phyloP scores from a whole-genome alignment of 2,113 vertebrate species.

The Potamarius usumacintae region DNA sequence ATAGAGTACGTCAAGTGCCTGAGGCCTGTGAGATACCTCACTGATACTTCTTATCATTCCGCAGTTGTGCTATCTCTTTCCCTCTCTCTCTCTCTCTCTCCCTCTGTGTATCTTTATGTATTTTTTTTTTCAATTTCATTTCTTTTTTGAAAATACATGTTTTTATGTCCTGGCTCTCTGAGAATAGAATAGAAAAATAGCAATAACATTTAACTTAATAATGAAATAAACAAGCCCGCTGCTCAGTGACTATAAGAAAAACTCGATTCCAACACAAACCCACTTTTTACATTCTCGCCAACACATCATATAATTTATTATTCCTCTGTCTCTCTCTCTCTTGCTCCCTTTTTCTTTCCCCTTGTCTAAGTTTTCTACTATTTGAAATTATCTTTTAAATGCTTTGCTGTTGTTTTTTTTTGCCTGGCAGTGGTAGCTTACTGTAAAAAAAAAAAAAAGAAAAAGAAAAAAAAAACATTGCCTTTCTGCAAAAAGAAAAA shows the following conservation, averaged over 20 bases:
- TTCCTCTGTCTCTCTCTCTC: background rate
- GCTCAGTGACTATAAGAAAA: background rate
- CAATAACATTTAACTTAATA: slow-evolving; percentile 37
- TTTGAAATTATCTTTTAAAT: background rate
- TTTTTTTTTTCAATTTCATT: slow-evolving; percentile 1
- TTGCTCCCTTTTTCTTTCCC: background rate
- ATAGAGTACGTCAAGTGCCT: slow-evolving; percentile 54
- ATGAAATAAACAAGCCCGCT: slow-evolving; percentile 18
- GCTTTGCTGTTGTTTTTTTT: background rate
- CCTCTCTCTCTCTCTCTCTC: background rate
- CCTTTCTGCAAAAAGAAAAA: background rate
- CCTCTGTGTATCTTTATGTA: background rate
- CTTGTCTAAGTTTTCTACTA: background rate
- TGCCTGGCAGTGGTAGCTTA: background rate
- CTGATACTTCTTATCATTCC: slow-evolving; percentile 58
- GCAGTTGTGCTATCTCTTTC: slow-evolving; percentile 40
- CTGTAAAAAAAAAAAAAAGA: background rate
- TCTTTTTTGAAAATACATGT: slow-evolving; percentile 25
- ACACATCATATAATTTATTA: slow-evolving; percentile 24
- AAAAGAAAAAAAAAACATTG: no score
- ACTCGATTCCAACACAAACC: background rate
- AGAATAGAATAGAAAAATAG: slow-evolving; percentile 16
- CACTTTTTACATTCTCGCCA: slow-evolving; percentile 3
- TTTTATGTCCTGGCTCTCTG: background rate
- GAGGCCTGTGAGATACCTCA: slow-evolving; percentile 55